phyloP scores from a whole-genome alignment of 2,113 vertebrate species.

The Dascyllus trimaculatus region DNA sequence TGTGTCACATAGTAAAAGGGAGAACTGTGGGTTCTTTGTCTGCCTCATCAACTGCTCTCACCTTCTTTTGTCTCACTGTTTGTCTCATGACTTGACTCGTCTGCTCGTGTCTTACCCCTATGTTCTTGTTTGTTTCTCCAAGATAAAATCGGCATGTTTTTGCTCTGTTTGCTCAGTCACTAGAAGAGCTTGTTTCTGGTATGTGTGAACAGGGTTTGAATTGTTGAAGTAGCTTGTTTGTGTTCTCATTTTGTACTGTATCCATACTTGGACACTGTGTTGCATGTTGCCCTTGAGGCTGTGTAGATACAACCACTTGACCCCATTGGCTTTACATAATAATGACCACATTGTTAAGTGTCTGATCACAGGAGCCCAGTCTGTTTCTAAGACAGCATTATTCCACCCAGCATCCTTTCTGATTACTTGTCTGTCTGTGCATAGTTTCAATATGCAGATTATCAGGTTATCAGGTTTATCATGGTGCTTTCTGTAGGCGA shows the following conservation, averaged over 20 bases:
- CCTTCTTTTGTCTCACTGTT: neutral
- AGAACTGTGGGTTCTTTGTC: neutral
- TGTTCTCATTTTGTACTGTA: too few relatives aligned
- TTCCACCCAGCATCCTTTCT: neutral
- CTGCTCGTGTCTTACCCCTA: neutral
- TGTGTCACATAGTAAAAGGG: neutral
- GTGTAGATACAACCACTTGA: neutral
- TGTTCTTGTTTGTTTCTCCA: neutral
- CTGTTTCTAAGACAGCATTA: neutral
- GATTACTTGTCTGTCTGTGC: neutral
- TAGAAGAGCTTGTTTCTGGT: neutral
- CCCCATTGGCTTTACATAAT: neutral
- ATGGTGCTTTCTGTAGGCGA: neutral
- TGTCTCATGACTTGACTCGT: neutral
- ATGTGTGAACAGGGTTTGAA: neutral
- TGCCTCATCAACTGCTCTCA: neutral
- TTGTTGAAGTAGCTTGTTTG: neutral
- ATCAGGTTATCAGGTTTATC: neutral
- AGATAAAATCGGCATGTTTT: neutral
- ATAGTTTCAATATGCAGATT: neutral
- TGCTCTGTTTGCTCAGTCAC: neutral
- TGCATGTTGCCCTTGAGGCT: neutral
- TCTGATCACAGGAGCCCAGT: neutral
- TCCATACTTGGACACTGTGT: too few relatives aligned
- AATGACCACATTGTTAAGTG: neutral